Percentiles rank a stretch among this genome's conserved stretches.
These are phyloP conservation scores for Protodeltote pygarga DNA, from an alignment of 2,888 invertebrate genomes.

Conservation along the genomic window DNA sequence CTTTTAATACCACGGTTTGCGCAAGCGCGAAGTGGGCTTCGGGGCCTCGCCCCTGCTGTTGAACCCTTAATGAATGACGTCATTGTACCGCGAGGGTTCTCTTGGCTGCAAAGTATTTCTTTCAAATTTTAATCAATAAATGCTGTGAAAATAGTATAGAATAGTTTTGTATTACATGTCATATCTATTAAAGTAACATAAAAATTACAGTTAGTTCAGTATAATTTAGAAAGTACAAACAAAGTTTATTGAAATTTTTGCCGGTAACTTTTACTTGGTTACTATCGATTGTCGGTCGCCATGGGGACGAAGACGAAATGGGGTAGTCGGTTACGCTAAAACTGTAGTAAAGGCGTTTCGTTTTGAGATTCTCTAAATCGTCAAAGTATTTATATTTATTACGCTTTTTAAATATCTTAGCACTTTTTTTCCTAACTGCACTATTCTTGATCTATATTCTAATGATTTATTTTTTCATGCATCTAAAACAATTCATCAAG, in stretches of 20 bases:
- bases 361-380: too few species aligned
- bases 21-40: conserved; percentile 55
- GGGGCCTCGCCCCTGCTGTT: conserved; percentile 59
- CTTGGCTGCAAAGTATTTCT: too few species aligned
- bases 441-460: too few species aligned
- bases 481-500: too few species aligned
- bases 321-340: not conserved
- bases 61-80: conserved; percentile 66
- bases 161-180: not conserved
- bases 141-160: not conserved
- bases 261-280: conserved; percentile 14
- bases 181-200: not conserved
- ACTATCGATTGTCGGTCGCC: conserved; percentile 33
- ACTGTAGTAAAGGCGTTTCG: not conserved
- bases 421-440: too few species aligned
- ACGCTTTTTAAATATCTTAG: too few species aligned
- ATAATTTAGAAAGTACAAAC: not conserved
- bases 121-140: too few species aligned
- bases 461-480: too few species aligned
- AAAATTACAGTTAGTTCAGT: not conserved
- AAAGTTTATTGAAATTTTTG: conserved; percentile 6
- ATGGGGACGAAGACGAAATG: conserved; percentile 3
- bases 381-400: too few species aligned
- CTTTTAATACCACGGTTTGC: conserved; percentile 25
- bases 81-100: conserved; percentile 37